A percentile compares a stretch with the other conserved stretches of the same genome.
Evolutionary conservation across 2,113 vertebrate species (phyloP).

Genomic region (Gnathonemus echidnorhynchus): DNA sequence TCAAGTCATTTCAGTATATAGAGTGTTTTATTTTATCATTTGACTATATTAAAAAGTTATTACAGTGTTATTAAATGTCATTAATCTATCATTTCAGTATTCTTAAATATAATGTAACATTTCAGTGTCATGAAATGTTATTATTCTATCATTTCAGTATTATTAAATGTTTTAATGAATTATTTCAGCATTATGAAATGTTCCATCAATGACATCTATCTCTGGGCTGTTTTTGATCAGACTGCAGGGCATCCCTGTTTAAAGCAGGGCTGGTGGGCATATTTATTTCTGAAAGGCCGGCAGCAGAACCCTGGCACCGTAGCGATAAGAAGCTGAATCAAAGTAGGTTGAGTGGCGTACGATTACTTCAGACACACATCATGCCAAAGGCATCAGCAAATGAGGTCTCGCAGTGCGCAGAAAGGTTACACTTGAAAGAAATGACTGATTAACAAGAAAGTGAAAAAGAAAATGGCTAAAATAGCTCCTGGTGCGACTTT

Average conservation of each 20-base stretch:
- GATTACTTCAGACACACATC: not conserved
- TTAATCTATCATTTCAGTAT: not conserved
- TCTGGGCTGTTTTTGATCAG: not conserved
- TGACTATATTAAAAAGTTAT: not conserved
- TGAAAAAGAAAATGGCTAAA: not conserved
- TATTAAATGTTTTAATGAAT: not conserved
- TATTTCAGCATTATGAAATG: not conserved
- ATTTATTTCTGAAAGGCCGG: not conserved
- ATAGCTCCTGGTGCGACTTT: not conserved
- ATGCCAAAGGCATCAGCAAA: not conserved
- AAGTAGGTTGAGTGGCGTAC: not conserved
- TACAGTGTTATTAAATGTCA: not conserved
- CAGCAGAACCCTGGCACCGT: not conserved
- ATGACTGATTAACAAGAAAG: not conserved
- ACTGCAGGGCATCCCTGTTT: not conserved
- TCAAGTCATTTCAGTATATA: not conserved
- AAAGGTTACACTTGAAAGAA: conserved; percentile 7
- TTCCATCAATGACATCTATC: not conserved
- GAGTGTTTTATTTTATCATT: not conserved
- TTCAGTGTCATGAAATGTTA: not conserved
- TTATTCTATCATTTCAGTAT: not conserved
- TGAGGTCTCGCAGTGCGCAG: not conserved
- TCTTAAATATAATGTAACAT: not conserved
- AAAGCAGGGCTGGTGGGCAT: not conserved
- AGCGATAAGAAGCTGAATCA: not conserved